These are phyloP conservation scores for Coptodon bakossiorum DNA, from an alignment of 2,113 vertebrate species.

Conservation along the genomic window DNA sequence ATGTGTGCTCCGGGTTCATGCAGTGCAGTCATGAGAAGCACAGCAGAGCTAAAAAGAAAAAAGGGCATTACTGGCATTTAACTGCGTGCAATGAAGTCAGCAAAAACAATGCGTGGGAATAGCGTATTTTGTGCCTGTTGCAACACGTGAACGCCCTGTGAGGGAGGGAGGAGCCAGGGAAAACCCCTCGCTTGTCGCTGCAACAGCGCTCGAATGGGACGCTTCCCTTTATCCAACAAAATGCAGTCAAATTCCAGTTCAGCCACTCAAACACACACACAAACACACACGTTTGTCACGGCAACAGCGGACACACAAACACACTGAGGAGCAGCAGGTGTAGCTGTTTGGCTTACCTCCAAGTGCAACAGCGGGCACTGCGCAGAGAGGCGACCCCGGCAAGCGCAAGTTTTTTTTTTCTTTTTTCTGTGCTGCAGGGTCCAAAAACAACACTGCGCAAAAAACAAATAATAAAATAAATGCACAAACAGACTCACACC, in stretches of 20 bases:
- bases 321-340: background rate
- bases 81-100: constrained; percentile 11
- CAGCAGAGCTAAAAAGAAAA: background rate
- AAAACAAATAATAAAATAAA: background rate
- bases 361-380: background rate
- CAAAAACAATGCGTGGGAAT: constrained; percentile 46
- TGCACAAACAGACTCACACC: background rate
- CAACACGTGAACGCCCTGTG: constrained; percentile 71
- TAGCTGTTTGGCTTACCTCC: background rate
- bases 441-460: constrained; percentile 8
- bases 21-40: background rate
- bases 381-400: background rate
- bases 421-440: constrained; percentile 34
- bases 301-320: background rate
- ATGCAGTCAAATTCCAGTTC: background rate
- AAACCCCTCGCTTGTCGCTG: constrained; percentile 84
- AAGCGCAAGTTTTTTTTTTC: background rate
- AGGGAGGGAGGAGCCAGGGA: constrained; percentile 93
- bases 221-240: constrained; percentile 17
- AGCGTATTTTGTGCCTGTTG: constrained; percentile 48
- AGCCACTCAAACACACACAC: background rate
- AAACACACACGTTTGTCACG: background rate
- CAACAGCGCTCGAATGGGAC: constrained; percentile 66
- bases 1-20: background rate
- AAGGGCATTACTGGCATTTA: background rate